Conservation (phyloP, 2,888 invertebrate species). For the Gnatocerus cornutus region DNA sequence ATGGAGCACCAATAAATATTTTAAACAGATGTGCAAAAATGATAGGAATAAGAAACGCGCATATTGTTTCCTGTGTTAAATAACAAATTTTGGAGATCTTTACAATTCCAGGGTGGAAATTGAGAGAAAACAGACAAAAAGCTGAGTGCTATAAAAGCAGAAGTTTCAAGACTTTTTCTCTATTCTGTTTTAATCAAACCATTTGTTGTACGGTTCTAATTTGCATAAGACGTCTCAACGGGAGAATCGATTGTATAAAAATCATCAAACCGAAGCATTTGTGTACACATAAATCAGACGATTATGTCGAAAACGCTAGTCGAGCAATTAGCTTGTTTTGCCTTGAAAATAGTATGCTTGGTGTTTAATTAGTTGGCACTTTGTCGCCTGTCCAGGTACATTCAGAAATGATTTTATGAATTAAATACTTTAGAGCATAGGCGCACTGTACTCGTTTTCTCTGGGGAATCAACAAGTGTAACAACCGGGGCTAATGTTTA, state of each 20-base stretch:
- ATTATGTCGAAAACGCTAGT: constrained; percentile 30
- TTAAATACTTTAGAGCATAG: constrained; percentile 27
- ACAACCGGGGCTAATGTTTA: constrained; percentile 27
- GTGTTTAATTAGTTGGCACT: constrained; percentile 40
- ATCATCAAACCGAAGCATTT: neutral
- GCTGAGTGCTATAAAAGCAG: too few species aligned
- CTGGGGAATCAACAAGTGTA: constrained; percentile 19
- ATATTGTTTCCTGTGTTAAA: too few species aligned
- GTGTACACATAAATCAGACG: neutral
- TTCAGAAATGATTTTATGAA: constrained; percentile 42
- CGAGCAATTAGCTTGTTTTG: constrained; percentile 17
- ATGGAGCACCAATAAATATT: constrained; percentile 1
- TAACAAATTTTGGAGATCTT: too few species aligned
- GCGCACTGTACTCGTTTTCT: constrained; percentile 28
- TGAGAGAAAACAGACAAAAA: too few species aligned
- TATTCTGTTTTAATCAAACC: too few species aligned
- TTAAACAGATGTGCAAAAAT: neutral
- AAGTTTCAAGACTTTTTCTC: too few species aligned
- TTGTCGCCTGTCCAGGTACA: constrained; percentile 31
- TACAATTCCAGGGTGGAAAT: too few species aligned
- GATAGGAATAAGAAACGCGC: too few species aligned
- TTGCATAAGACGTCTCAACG: too few species aligned
- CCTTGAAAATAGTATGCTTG: constrained; percentile 36
- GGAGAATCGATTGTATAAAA: too few species aligned
- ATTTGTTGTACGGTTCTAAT: too few species aligned